phyloP scores from a whole-genome alignment of 2,113 vertebrate species.

The Pionites leucogaster region DNA sequence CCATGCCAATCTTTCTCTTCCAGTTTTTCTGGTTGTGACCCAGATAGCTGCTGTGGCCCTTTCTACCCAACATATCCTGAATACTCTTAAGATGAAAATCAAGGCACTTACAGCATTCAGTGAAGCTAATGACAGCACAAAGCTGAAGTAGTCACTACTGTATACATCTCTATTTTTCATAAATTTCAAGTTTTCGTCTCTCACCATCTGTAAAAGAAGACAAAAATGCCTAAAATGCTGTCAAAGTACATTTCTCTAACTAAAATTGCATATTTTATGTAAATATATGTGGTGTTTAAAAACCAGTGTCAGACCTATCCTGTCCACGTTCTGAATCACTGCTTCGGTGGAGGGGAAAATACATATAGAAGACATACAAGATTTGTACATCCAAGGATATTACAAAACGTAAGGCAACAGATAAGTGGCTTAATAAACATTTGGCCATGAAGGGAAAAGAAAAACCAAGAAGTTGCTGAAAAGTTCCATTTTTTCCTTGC shows the following conservation, averaged over 20 bases:
- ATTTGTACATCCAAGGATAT: not conserved
- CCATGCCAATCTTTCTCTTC: not conserved
- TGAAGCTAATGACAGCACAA: slow-evolving; percentile 93
- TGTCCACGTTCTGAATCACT: not conserved
- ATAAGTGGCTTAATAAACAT: not conserved
- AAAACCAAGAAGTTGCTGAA: not conserved
- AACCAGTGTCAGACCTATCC: not conserved
- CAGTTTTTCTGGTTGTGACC: not conserved
- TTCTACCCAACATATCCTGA: not conserved
- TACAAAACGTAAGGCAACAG: not conserved
- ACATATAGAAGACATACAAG: not conserved
- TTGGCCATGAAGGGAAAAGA: not conserved
- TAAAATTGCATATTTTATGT: not conserved
- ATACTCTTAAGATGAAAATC: not conserved
- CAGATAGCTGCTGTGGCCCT: not conserved
- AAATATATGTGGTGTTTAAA: not conserved
- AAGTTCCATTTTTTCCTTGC: not conserved
- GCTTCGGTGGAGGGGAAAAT: not conserved
- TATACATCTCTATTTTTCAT: slow-evolving; percentile 99
- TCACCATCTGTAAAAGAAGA: slow-evolving; percentile 84
- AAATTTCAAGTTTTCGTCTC: slow-evolving; percentile 98
- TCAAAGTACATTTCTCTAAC: not conserved
- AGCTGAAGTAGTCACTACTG: slow-evolving; percentile 98
- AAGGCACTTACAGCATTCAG: slow-evolving; percentile 88
- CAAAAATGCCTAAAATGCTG: not conserved